These are phyloP conservation scores for Mormyrops attenuatus DNA, from an alignment of 2,797 vertebrate species.

Conservation along the genomic window DNA sequence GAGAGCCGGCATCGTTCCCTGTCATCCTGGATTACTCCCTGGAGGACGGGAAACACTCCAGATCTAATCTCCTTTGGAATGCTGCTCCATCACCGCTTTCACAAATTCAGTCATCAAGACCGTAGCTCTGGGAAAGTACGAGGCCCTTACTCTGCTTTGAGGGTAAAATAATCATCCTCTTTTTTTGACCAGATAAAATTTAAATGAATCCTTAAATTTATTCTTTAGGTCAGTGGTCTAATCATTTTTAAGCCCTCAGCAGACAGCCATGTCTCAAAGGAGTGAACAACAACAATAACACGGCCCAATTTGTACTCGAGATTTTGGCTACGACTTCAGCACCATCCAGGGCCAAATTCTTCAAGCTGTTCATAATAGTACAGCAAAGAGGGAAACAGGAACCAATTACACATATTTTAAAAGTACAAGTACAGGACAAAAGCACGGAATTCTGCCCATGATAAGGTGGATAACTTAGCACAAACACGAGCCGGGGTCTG, in stretches of 20 bases:
- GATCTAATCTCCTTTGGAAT: conserved; percentile 66
- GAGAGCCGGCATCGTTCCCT: conserved; percentile 51
- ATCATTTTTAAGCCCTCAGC: background rate
- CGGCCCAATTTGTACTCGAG: conserved; percentile 11
- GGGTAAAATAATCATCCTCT: background rate
- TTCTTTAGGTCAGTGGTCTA: conserved; percentile 19
- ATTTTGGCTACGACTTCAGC: background rate
- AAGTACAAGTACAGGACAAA: conserved; percentile 27
- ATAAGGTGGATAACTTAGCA: conserved; percentile 31
- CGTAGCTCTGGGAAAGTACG: conserved; percentile 41
- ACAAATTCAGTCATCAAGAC: conserved; percentile 49
- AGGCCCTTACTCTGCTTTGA: conserved; percentile 43
- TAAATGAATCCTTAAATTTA: background rate
- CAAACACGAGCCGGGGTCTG: conserved; percentile 23
- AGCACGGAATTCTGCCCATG: conserved; percentile 32
- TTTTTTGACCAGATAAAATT: background rate
- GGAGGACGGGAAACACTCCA: conserved; percentile 64
- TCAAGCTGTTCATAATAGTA: conserved; percentile 21
- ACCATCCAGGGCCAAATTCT: background rate
- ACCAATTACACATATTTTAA: conserved; percentile 28
- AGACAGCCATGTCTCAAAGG: conserved; percentile 17
- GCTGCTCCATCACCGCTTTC: conserved; percentile 42
- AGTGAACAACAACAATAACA: conserved; percentile 15
- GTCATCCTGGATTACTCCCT: conserved; percentile 60
- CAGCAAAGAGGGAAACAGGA: conserved; percentile 21